Percentiles rank a stretch among this genome's conserved stretches.
Conservation (phyloP, 2,888 invertebrate species). For the Ochropleura plecta region DNA sequence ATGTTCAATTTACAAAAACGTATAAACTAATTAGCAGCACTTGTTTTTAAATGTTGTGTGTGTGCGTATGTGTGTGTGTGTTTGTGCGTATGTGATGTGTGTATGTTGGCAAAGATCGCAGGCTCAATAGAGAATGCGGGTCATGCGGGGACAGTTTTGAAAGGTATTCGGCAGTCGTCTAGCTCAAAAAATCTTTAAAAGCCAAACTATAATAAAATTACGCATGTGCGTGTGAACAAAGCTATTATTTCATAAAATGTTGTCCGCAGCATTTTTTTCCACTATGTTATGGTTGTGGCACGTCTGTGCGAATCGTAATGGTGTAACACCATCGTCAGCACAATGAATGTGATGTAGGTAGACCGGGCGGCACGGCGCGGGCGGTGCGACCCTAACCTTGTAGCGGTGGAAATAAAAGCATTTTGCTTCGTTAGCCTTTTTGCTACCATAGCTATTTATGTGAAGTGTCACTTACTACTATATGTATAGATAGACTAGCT, state of each 20-base stretch:
- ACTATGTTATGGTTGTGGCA: background rate
- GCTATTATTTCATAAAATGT: background rate
- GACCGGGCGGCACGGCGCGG: no score
- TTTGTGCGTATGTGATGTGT: no score
- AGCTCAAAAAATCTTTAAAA: background rate
- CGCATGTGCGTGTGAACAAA: background rate
- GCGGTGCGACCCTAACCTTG: conserved; percentile 39
- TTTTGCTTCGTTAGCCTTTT: conserved; percentile 13
- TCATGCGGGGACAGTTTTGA: background rate
- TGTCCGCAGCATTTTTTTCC: background rate
- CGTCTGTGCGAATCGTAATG: background rate
- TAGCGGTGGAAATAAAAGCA: conserved; percentile 44
- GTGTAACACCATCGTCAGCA: conserved; percentile 30
- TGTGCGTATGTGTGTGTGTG: no score
- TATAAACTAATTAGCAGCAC: no score
- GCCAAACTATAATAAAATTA: background rate
- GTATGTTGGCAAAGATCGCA: no score
- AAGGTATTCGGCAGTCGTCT: background rate
- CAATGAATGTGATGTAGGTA: conserved; percentile 9
- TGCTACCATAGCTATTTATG: background rate
- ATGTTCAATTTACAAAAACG: no score
- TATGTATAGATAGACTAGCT: background rate
- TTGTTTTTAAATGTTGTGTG: no score
- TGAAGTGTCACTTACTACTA: background rate
- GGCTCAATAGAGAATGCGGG: no score